These are phyloP conservation scores for Amaurobius ferox DNA, from an alignment of 2,888 invertebrate species.

Conservation along the genomic window DNA sequence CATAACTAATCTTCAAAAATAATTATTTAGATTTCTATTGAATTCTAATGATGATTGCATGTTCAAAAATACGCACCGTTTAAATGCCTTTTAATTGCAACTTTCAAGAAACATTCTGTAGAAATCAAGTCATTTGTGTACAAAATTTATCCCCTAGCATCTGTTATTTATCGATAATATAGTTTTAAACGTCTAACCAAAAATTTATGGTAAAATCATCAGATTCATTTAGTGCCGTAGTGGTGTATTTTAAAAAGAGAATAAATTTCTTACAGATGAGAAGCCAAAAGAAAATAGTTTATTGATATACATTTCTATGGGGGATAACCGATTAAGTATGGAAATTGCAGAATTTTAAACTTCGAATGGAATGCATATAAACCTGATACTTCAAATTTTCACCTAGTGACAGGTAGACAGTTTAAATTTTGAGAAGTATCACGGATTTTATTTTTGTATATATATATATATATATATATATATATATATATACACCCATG, in stretches of 20 bases:
- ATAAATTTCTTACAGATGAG: background rate
- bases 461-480: too few species aligned
- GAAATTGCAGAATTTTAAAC: background rate
- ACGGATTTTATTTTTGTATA: too few species aligned
- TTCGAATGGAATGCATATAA: background rate
- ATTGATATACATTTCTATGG: background rate
- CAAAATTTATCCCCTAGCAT: background rate
- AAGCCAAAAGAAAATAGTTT: background rate
- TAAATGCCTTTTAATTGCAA: background rate
- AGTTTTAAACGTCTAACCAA: background rate
- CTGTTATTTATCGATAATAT: slow-evolving; percentile 14
- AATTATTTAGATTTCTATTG: background rate
- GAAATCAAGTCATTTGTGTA: background rate
- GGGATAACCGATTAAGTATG: background rate
- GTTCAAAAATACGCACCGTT: background rate
- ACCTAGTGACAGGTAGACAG: too few species aligned
- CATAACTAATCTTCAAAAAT: too few species aligned
- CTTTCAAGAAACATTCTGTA: background rate
- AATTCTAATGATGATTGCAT: background rate
- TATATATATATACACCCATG: too few species aligned
- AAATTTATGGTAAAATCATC: background rate
- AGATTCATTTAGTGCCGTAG: background rate
- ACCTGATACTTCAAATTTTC: too few species aligned
- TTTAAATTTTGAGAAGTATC: too few species aligned
- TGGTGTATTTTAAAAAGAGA: background rate